phyloP scores from a whole-genome alignment of 2,113 vertebrate genomes.

The Peromyscus californicus region DNA sequence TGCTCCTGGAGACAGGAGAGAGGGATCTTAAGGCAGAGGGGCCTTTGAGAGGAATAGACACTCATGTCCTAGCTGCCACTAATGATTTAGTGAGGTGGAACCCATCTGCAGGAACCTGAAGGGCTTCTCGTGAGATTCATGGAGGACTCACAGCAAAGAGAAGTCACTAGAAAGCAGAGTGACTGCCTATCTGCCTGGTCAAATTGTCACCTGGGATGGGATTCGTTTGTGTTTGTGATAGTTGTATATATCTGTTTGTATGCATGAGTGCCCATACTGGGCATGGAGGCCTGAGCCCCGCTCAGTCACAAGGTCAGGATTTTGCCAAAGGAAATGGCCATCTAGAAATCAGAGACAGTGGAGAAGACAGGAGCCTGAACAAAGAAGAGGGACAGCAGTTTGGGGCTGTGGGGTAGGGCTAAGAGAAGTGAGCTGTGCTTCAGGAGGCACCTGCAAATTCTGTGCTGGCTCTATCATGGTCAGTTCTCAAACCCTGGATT shows the following conservation, averaged over 20 bases:
- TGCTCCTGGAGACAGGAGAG: conserved; percentile 50
- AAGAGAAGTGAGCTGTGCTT: not conserved
- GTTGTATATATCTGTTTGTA: not conserved
- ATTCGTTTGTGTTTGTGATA: not conserved
- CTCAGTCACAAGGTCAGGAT: not conserved
- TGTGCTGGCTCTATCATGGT: not conserved
- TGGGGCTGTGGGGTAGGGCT: not conserved
- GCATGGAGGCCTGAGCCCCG: not conserved
- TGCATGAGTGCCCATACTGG: not conserved
- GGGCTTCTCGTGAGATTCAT: not conserved
- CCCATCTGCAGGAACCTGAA: not conserved
- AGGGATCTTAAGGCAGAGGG: not conserved
- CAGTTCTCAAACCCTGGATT: not conserved
- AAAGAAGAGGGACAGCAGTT: not conserved
- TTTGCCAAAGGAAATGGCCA: not conserved
- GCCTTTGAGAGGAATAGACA: not conserved
- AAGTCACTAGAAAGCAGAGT: not conserved
- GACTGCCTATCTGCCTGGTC: not conserved
- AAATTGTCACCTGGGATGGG: not conserved
- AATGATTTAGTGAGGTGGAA: not conserved
- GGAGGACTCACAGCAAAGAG: not conserved
- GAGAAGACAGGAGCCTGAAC: not conserved
- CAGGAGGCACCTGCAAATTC: not conserved
- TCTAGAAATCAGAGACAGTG: not conserved
- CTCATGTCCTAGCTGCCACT: conserved; percentile 12